phyloP scores from a whole-genome alignment of 2,888 invertebrate genomes.

The Mayetiola destructor region DNA sequence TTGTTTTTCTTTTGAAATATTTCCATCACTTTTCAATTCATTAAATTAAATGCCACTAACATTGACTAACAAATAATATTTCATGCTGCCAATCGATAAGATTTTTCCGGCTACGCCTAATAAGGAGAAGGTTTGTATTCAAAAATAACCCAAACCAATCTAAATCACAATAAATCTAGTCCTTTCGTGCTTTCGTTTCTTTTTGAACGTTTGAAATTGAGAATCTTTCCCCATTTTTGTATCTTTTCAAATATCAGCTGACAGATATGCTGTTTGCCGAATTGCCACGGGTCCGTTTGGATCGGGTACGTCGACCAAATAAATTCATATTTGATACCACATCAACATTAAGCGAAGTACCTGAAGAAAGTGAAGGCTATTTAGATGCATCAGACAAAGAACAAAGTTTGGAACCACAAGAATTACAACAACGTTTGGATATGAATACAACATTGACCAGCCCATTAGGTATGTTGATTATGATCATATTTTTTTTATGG shows the following conservation, averaged over 20 bases:
- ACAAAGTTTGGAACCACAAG: not conserved
- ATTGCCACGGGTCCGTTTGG: slow-evolving; percentile 48
- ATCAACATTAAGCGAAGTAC: slow-evolving; percentile 46
- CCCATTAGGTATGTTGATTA: slow-evolving; percentile 32
- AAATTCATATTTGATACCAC: slow-evolving; percentile 41
- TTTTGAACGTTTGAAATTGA: not conserved
- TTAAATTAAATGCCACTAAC: not conserved
- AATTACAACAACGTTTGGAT: slow-evolving; percentile 25
- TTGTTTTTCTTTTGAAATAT: slow-evolving; percentile 19
- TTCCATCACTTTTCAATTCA: not conserved
- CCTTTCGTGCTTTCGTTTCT: no score
- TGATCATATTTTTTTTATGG: no score
- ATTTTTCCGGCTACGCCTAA: slow-evolving; percentile 36
- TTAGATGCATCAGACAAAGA: slow-evolving; percentile 25
- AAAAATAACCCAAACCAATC: no score
- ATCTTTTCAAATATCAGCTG: slow-evolving; percentile 23
- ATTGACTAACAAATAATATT: not conserved
- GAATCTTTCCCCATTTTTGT: not conserved
- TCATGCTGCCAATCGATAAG: slow-evolving; percentile 21
- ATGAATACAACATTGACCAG: slow-evolving; percentile 34
- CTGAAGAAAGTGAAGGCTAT: slow-evolving; percentile 34
- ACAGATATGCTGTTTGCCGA: slow-evolving; percentile 34
- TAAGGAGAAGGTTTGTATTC: slow-evolving; percentile 31
- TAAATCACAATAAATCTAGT: not conserved
- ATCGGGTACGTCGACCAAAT: slow-evolving; percentile 44